Conservation (phyloP, 2,888 invertebrate species). For the Eutolmus rufibarbis region DNA sequence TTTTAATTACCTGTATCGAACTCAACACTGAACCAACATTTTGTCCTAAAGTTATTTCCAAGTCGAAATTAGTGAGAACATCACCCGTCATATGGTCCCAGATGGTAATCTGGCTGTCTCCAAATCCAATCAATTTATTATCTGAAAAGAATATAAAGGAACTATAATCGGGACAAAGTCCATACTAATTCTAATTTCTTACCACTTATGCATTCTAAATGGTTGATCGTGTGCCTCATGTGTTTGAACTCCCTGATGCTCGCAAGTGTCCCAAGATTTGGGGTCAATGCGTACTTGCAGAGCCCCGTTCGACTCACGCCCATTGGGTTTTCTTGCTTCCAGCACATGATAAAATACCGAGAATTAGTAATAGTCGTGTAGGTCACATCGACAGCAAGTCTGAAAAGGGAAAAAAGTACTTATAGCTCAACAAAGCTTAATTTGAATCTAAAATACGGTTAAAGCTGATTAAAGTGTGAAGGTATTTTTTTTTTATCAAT, state of each 20-base stretch:
- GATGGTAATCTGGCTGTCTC: conserved; percentile 57
- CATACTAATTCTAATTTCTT: conserved; percentile 29
- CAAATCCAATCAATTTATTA: conserved; percentile 60
- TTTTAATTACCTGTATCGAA: neutral
- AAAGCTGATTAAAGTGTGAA: too few relatives aligned
- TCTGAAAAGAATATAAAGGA: conserved; percentile 48
- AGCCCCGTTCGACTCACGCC: conserved; percentile 57
- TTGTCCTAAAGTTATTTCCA: conserved; percentile 55
- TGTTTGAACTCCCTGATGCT: conserved; percentile 61
- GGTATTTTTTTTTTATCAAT: too few relatives aligned
- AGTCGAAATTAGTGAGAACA: conserved; percentile 59
- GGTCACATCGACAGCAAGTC: conserved; percentile 54
- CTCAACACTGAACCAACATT: conserved; percentile 52
- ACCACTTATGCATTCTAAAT: conserved; percentile 57
- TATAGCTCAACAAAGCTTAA: neutral
- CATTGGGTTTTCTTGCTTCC: conserved; percentile 57
- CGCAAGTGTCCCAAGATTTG: conserved; percentile 59
- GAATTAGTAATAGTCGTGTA: conserved; percentile 59
- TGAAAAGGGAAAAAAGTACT: conserved; percentile 43
- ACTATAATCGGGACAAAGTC: neutral
- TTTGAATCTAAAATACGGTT: too few relatives aligned
- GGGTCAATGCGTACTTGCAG: conserved; percentile 61
- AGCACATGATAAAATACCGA: conserved; percentile 61
- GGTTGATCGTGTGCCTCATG: conserved; percentile 56
- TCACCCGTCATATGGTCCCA: conserved; percentile 63